A percentile compares a stretch with the other conserved stretches of the same genome.
These are phyloP conservation scores for Dusona sp. DNA, from an alignment of 2,888 invertebrate species.

Conservation along the genomic window DNA sequence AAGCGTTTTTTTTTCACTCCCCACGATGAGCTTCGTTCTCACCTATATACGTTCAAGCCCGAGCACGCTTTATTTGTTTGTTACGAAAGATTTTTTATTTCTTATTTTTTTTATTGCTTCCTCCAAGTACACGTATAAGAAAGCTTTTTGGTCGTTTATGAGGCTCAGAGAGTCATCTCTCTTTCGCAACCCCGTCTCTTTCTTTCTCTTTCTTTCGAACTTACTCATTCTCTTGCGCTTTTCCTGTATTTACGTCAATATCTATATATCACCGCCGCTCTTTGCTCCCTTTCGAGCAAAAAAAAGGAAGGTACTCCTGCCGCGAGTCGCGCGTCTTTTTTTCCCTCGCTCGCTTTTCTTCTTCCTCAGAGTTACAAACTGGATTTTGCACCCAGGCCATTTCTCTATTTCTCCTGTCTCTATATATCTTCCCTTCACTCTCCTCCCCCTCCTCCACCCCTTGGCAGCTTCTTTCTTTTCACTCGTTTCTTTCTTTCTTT, in stretches of 20 bases:
- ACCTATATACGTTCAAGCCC: not conserved
- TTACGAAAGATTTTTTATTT: not conserved
- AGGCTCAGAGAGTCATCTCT: not conserved
- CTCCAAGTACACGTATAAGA: not conserved
- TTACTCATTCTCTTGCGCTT: not conserved
- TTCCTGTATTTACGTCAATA: not conserved
- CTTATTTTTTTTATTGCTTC: not conserved
- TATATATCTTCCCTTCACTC: slow-evolving; percentile 19
- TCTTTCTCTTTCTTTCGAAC: slow-evolving; percentile 16
- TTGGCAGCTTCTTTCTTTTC: slow-evolving; percentile 35
- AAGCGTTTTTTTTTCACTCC: slow-evolving; percentile 2
- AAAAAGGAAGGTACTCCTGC: slow-evolving; percentile 43
- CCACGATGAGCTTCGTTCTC: not conserved
- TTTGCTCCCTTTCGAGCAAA: slow-evolving; percentile 3
- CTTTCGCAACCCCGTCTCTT: not conserved
- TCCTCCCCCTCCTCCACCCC: not conserved
- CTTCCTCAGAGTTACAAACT: slow-evolving; percentile 76
- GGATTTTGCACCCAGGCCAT: slow-evolving; percentile 71
- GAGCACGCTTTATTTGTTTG: not conserved
- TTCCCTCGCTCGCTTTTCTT: slow-evolving; percentile 61
- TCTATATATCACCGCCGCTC: not conserved
- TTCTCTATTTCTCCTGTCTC: slow-evolving; percentile 53
- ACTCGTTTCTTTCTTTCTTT: slow-evolving; percentile 26
- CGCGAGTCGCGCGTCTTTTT: slow-evolving; percentile 54
- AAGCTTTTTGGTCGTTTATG: slow-evolving; percentile 27